These are phyloP conservation scores for Calcarius ornatus DNA, from an alignment of 2,113 vertebrate genomes.

Conservation along the genomic window DNA sequence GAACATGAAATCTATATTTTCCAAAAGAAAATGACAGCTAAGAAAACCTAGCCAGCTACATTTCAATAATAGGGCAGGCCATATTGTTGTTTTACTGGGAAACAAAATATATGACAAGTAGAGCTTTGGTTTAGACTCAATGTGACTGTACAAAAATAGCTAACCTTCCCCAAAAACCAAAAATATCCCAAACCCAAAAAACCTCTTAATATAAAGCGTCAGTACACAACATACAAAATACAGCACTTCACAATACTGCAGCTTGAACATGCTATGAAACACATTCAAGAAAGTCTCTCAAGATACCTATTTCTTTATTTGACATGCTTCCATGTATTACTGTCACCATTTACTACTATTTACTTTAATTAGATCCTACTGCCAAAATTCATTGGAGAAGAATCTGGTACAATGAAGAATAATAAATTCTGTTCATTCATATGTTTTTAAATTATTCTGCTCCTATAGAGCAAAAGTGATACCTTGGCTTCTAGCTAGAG, in stretches of 20 bases:
- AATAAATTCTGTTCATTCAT: slow-evolving; percentile 60
- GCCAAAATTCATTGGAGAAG: slow-evolving; percentile 59
- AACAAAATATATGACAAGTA: background rate
- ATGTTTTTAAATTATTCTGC: slow-evolving; percentile 37
- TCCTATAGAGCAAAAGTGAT: background rate
- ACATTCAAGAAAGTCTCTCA: background rate
- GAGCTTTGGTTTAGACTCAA: background rate
- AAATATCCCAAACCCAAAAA: background rate
- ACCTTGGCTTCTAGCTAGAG: background rate
- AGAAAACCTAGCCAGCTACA: background rate
- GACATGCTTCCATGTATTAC: slow-evolving; percentile 29
- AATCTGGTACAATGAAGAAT: slow-evolving; percentile 46
- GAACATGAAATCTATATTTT: background rate
- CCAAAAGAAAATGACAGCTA: background rate
- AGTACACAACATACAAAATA: background rate
- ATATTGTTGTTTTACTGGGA: background rate
- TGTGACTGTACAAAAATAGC: background rate
- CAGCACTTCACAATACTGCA: background rate
- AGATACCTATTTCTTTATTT: slow-evolving; percentile 21
- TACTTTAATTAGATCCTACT: slow-evolving; percentile 59
- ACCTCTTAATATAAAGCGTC: background rate
- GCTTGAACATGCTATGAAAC: background rate
- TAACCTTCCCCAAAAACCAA: background rate
- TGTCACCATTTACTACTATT: slow-evolving; percentile 27
- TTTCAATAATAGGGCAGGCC: background rate